A percentile compares a stretch with the other conserved stretches of the same genome.
Conservation (phyloP, 2,888 invertebrate species). For the Drosophila anomalata region DNA sequence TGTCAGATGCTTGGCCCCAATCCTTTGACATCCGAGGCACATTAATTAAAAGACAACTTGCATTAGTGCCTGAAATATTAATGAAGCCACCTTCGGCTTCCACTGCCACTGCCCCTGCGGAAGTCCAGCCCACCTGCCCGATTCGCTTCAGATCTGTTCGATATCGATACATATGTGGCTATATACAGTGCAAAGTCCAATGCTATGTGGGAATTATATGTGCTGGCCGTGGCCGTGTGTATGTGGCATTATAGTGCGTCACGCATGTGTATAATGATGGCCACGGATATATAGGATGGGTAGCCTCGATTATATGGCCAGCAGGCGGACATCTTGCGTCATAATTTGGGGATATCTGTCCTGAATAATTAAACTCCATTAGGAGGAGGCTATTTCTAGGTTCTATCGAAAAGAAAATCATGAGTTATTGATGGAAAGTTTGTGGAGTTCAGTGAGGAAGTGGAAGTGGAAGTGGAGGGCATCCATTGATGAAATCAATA, state of each 20-base stretch:
- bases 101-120: background rate
- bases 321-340: slow-evolving; percentile 21
- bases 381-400: background rate
- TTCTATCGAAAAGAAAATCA: no score
- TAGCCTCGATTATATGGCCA: background rate
- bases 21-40: slow-evolving; percentile 5
- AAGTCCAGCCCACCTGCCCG: slow-evolving; percentile 9
- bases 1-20: background rate
- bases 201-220: background rate
- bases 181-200: slow-evolving; percentile 1
- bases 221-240: background rate
- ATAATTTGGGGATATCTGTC: slow-evolving; percentile 10
- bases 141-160: slow-evolving; percentile 16
- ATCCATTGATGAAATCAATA: no score
- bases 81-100: slow-evolving; percentile 29
- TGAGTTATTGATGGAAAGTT: no score
- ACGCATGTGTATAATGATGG: slow-evolving; percentile 1
- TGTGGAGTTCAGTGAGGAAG: no score
- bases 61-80: slow-evolving; percentile 43
- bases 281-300: background rate
- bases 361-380: slow-evolving; percentile 33
- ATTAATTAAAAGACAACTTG: slow-evolving; percentile 38
- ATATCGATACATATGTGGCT: slow-evolving; percentile 18
- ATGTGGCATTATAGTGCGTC: slow-evolving; percentile 1
- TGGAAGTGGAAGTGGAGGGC: no score